Percentiles rank a stretch among this genome's conserved stretches.
phyloP scores from a whole-genome alignment of 2,797 vertebrate species.

The Acanthurus lineatus region DNA sequence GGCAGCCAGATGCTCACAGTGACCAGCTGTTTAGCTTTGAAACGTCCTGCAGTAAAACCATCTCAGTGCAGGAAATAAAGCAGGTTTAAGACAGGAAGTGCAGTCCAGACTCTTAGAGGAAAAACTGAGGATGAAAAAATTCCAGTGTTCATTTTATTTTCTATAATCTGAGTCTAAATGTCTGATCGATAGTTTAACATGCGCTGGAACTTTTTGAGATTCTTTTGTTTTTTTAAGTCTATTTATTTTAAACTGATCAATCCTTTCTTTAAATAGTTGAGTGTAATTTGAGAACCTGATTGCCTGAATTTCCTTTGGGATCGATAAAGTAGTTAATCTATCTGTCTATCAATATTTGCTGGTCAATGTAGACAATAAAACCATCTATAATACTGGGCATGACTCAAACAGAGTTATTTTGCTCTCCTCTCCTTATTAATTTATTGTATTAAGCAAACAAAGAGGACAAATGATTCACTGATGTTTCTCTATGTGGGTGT shows the following conservation, averaged over 20 bases:
- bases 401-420: neutral
- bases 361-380: neutral
- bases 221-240: too few species aligned
- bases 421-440: neutral
- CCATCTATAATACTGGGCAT: too few species aligned
- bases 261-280: too few species aligned
- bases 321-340: too few species aligned
- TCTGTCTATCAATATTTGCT: neutral
- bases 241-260: too few species aligned
- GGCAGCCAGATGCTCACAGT: constrained; percentile 22
- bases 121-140: neutral
- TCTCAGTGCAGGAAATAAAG: constrained; percentile 4
- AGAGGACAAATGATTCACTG: neutral
- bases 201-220: too few species aligned
- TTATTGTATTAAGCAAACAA: neutral
- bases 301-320: too few species aligned
- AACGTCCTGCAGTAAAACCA: neutral
- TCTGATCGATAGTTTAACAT: too few species aligned
- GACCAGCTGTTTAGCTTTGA: constrained; percentile 15
- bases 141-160: neutral
- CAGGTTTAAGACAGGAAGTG: neutral
- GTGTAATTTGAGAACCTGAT: too few species aligned
- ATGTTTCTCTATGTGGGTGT: constrained; percentile 20
- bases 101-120: constrained; percentile 10
- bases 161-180: neutral